Conservation (phyloP, 1,140 invertebrate species). For the Neotoxoptera formosana region DNA sequence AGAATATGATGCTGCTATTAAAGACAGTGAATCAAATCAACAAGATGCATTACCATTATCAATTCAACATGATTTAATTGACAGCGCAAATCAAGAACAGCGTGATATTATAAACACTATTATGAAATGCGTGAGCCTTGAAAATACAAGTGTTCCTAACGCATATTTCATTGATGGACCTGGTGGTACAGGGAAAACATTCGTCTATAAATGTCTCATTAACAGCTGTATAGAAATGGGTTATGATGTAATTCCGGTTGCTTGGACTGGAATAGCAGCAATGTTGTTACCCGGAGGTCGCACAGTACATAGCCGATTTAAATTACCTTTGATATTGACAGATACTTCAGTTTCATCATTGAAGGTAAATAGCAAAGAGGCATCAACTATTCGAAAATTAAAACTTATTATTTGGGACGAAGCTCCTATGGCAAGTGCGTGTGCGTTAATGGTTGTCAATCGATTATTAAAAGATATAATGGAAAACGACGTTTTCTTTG, state of each 20-base stretch:
- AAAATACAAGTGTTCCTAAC: not conserved
- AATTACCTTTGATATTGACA: conserved; percentile 18
- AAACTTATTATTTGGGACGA: conserved; percentile 62
- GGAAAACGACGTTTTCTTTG: not conserved
- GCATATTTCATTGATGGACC: not conserved
- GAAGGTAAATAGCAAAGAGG: conserved; percentile 4
- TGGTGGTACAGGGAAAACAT: not conserved
- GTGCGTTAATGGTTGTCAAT: not conserved
- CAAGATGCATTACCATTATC: not conserved
- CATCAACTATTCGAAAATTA: conserved; percentile 58
- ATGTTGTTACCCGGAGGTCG: conserved; percentile 34
- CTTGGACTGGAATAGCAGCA: conserved; percentile 46
- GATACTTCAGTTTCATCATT: conserved; percentile 26
- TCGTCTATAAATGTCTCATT: not conserved
- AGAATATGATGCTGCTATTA: too few relatives aligned
- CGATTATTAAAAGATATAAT: conserved; percentile 1
- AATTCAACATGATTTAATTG: not conserved
- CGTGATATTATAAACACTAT: not conserved
- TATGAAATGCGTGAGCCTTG: not conserved
- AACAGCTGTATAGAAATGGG: not conserved
- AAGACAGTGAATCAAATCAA: not conserved
- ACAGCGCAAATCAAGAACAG: not conserved
- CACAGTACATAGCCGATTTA: not conserved
- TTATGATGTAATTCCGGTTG: conserved; percentile 23
- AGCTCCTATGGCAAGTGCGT: conserved; percentile 60